A percentile compares a stretch with the other conserved stretches of the same genome.
These are phyloP conservation scores for Mythimna lalbum DNA, from an alignment of 2,888 invertebrate species.

Conservation along the genomic window DNA sequence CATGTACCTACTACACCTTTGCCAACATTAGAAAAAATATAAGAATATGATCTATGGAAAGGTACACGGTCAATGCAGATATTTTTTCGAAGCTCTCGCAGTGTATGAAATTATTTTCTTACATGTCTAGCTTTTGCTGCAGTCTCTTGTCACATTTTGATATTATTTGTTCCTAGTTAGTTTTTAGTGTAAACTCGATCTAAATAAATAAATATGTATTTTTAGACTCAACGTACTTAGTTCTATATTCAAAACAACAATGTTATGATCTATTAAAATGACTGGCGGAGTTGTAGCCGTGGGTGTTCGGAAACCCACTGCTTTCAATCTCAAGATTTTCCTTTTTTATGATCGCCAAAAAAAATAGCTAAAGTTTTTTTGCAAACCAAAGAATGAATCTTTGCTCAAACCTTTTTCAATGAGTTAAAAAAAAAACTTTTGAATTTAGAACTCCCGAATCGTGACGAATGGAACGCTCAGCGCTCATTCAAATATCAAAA, in stretches of 20 bases:
- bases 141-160: not conserved
- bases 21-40: conserved; percentile 72
- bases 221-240: not conserved
- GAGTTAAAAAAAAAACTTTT: conserved; percentile 71
- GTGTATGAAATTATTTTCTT: conserved; percentile 38
- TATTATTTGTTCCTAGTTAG: not conserved
- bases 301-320: conserved; percentile 8
- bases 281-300: not conserved
- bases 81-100: conserved; percentile 47
- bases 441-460: conserved; percentile 78
- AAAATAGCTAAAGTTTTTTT: conserved; percentile 28
- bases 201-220: not conserved
- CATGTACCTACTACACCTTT: conserved; percentile 86
- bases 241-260: not conserved
- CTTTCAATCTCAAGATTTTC: not conserved
- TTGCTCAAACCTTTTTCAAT: conserved; percentile 49
- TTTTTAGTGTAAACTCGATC: not conserved
- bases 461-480: conserved; percentile 79
- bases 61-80: conserved; percentile 50
- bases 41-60: conserved; percentile 43
- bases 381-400: conserved; percentile 43
- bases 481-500: conserved; percentile 78
- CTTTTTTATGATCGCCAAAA: conserved; percentile 18
- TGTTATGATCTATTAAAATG: not conserved
- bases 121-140: not conserved